Base-by-base conservation (phyloP, 2,113 vertebrate genomes). In the Corythaixoides concolor region DNA sequence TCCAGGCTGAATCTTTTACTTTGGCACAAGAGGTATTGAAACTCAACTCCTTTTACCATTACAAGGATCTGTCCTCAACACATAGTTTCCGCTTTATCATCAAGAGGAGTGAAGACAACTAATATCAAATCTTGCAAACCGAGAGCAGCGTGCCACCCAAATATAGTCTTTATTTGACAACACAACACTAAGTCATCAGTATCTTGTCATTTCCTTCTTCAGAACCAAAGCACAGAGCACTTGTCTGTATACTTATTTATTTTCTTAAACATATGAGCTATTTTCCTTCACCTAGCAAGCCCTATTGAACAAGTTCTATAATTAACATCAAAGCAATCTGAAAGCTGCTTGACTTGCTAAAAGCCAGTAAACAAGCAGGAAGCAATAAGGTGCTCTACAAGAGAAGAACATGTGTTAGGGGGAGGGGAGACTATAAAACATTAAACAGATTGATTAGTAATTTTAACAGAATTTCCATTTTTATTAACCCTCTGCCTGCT, bases 271-370 rank as follows among this genome's bases (percentile, higher is more conserved):
- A 73, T 53, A 84, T 2, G 39, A 97, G 83, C 53, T 93, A 62
- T 89, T 93, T 95, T 79, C 69, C 73, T 52, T 85, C 86, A 96
- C 94, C 94, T 90, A 96, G 73, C 83, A 81, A 94, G 53, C 43
- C 79, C 60, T 96, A 85, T 37, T 69, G 94, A 95, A 68, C 73
- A 95, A 41, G 56, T 97, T 95, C 91, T 88, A 88, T 91, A 97
- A 97, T 97, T 97, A 97, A 85, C 92, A 95, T 97, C 95, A 97
- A 97, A 97, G 94, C 89, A 92, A 90, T 91, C 14, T 89, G 86
- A 94, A 96, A 97, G 95, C 92, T 95, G 92, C 83, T 89, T 79
- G 80, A 97, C 89, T 95, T 92, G 94, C 90, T 95, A 69, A 95
- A 95, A 97, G 84, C 73, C 63, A 1, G 80, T 91, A 95, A 97